These are phyloP conservation scores for Eupithecia pulchellata DNA, from an alignment of 2,888 invertebrate genomes.

Conservation along the genomic window DNA sequence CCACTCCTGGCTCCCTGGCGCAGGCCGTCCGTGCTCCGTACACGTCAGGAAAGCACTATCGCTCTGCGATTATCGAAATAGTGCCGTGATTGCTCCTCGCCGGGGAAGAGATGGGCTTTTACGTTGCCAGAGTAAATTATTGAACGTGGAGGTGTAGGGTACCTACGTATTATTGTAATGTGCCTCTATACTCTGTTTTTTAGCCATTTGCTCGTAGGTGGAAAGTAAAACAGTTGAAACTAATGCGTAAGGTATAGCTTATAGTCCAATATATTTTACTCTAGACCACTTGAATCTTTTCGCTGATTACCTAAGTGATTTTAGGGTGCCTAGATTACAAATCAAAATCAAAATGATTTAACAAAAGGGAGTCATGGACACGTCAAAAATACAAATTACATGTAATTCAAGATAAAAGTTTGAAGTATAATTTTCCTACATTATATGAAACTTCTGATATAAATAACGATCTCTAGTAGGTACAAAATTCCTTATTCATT, in stretches of 20 bases:
- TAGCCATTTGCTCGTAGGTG: background rate
- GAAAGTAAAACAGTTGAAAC: background rate
- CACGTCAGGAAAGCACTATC: slow-evolving; percentile 27
- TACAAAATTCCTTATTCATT: no score
- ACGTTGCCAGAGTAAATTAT: background rate
- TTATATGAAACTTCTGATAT: no score
- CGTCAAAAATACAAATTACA: no score
- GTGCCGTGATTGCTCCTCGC: slow-evolving; percentile 31
- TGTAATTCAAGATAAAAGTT: no score
- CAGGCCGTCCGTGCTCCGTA: background rate
- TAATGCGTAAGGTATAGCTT: background rate
- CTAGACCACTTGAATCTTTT: background rate
- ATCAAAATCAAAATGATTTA: no score
- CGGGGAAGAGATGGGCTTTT: background rate
- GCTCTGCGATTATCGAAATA: slow-evolving; percentile 39
- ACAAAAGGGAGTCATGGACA: no score
- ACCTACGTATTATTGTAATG: background rate
- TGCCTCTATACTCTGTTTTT: background rate
- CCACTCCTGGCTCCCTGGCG: background rate
- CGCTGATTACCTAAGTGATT: background rate
- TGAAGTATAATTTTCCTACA: no score
- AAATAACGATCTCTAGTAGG: no score
- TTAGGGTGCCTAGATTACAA: background rate
- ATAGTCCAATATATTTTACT: background rate
- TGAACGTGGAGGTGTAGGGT: background rate